A percentile compares a stretch with the other conserved stretches of the same genome.
These are phyloP conservation scores for Montipora cactus DNA, from an alignment of 64 coral and sea anemone genomes.

Conservation along the genomic window DNA sequence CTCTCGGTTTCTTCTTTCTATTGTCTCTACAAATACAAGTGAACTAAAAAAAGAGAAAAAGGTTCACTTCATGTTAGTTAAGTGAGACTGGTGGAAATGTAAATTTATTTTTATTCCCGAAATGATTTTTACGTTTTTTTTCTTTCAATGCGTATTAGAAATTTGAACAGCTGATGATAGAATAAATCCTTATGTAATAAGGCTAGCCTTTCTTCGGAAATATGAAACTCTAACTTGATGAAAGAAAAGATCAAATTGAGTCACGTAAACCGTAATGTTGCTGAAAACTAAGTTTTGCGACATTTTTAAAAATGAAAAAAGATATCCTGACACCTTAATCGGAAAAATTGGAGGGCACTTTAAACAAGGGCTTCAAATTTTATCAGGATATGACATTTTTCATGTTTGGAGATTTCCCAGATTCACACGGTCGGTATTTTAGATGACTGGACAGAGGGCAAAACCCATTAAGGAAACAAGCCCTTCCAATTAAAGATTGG, in stretches of 20 bases:
- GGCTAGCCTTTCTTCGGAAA: not conserved
- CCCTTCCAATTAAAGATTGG: not conserved
- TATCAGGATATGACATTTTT: not conserved
- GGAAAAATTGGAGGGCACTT: not conserved
- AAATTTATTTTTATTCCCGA: not conserved
- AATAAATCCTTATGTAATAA: not conserved
- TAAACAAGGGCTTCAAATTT: not conserved
- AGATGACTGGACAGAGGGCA: not conserved
- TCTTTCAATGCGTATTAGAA: constrained; percentile 11
- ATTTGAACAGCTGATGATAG: not conserved
- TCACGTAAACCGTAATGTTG: not conserved
- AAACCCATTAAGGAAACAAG: constrained; percentile 44
- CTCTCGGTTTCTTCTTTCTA: too few relatives aligned
- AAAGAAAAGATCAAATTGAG: constrained; percentile 10
- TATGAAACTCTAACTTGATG: not conserved
- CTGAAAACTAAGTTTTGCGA: too few relatives aligned
- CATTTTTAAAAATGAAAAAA: not conserved
- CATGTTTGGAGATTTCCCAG: not conserved
- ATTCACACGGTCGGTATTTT: constrained; percentile 9
- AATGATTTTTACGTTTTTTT: not conserved
- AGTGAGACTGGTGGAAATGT: not conserved
- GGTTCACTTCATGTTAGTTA: too few relatives aligned
- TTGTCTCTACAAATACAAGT: too few relatives aligned
- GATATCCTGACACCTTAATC: not conserved
- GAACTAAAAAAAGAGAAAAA: too few relatives aligned